Base-by-base conservation (phyloP, 1,140 invertebrate genomes). In the Phymastichus coffea region DNA sequence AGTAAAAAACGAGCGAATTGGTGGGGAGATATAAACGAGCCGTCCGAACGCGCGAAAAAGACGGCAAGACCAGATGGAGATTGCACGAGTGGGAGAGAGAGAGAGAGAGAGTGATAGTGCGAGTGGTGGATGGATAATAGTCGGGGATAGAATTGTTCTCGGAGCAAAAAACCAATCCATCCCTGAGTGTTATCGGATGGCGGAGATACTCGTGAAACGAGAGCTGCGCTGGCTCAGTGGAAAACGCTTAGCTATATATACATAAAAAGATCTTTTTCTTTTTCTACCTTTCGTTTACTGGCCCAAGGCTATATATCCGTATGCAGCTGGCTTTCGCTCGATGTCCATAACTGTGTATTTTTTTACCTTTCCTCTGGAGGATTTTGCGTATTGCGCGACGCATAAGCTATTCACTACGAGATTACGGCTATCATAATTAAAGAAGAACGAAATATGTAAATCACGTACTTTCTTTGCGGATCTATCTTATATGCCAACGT, bases 81-180 rank as follows among this genome's bases (percentile, higher is more conserved):
- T 20, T 41, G 56, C 54, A 41, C 59, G 41, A 43, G 49, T 46
- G 15, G 44, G 17, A 43, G 17, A 35, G 30, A 53, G 25, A 33
- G 40, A 52, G 12, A 57, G 15, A 30, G 37, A 47, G 30, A 53
- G 38, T 19, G 41, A 61, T 41, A 49, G 46, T 48, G 60, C 19
- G 57, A n/a, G 44, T 9, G 19, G n/a, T 53, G 26, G 9, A 51
- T 40, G 66, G 68, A 73, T 75, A 75, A 76, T 76, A 75, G 72
- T 57, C 63, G 56, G 35, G 70, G 69, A 72, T 73, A 70, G 66
- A 75, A 76, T 74, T 74, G 73, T 74, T 72, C 68, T 51, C 63
- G 47, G 44, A 68, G 67, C 66, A 71, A 73, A 73, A 72, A 74
- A 66, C 65, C 72, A 69, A 76, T 72, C 65, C 71, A 70, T 71